A percentile compares a stretch with the other conserved stretches of the same genome.
Evolutionary conservation across 2,113 vertebrate species (phyloP).

Genomic region (Corythaeola cristata): DNA sequence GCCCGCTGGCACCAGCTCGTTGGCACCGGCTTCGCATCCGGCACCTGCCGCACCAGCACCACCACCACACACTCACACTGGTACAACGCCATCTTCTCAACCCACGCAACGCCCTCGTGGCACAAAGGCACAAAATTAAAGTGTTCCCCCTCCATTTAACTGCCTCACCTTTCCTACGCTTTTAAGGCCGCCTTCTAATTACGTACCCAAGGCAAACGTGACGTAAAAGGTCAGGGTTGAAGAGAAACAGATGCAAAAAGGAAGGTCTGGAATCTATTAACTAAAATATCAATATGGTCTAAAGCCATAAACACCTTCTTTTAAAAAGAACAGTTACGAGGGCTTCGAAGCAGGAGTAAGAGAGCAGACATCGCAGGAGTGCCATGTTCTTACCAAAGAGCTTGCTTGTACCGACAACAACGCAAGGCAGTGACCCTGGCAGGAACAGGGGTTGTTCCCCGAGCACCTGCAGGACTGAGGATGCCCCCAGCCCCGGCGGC

Average conservation of each 20-base stretch:
- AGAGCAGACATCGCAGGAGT: accelerated
- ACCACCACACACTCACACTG: neutral
- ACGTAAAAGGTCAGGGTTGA: neutral
- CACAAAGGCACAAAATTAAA: neutral
- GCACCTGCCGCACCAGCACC: neutral
- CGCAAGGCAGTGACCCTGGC: neutral
- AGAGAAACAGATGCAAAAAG: neutral
- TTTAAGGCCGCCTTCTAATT: neutral
- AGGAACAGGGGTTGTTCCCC: neutral
- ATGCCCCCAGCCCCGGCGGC: accelerated
- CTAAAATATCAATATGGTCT: neutral
- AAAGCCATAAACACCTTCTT: neutral
- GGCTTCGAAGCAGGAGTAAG: neutral
- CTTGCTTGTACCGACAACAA: accelerated
- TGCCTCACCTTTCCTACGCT: accelerated
- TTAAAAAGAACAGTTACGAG: neutral
- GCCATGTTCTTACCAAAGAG: too few species aligned
- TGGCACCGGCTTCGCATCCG: neutral
- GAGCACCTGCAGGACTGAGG: accelerated
- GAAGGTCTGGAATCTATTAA: neutral
- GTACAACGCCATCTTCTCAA: neutral
- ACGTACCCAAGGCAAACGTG: neutral
- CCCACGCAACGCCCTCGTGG: accelerated
- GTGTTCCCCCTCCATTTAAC: neutral
- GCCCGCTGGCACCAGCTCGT: too few species aligned